A percentile compares a stretch with the other conserved stretches of the same genome.
Conservation (phyloP, 2,113 vertebrate genomes). For the Gasterosteus nipponicus region DNA sequence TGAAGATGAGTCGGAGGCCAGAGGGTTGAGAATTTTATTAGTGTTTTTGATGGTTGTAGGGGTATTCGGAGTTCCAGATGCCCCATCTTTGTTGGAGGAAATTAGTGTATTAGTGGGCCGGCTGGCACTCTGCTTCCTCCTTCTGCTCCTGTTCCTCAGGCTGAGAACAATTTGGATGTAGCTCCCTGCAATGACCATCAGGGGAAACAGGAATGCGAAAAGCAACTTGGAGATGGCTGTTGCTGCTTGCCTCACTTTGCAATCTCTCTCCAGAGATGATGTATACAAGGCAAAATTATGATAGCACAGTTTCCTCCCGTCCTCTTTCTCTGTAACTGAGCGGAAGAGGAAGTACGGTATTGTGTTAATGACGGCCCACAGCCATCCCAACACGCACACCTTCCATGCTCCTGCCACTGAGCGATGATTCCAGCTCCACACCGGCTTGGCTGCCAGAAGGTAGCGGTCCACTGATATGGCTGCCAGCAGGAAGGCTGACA, state of each 20-base stretch:
- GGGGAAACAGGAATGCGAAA: slow-evolving; percentile 85
- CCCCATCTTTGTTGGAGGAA: neutral
- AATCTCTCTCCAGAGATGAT: slow-evolving; percentile 50
- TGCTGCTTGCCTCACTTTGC: slow-evolving; percentile 68
- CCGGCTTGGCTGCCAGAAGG: slow-evolving; percentile 85
- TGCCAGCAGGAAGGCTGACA: slow-evolving; percentile 89
- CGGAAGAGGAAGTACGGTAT: slow-evolving; percentile 87
- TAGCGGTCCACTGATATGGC: slow-evolving; percentile 91
- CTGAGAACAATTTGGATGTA: slow-evolving; percentile 82
- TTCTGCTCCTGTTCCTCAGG: slow-evolving; percentile 82
- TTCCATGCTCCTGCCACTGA: slow-evolving; percentile 77
- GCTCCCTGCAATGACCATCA: slow-evolving; percentile 84
- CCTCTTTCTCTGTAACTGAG: slow-evolving; percentile 66
- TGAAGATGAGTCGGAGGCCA: neutral
- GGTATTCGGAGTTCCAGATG: slow-evolving; percentile 1
- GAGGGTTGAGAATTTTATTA: slow-evolving; percentile 12
- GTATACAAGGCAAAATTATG: slow-evolving; percentile 79
- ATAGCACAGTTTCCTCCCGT: slow-evolving; percentile 79
- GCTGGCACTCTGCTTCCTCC: slow-evolving; percentile 51
- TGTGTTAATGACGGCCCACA: slow-evolving; percentile 81
- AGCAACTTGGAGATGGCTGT: slow-evolving; percentile 82
- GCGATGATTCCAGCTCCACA: slow-evolving; percentile 92
- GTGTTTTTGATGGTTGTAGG: neutral
- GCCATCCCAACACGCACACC: slow-evolving; percentile 84
- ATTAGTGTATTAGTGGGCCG: slow-evolving; percentile 12